Evolutionary conservation across 2,797 vertebrate species (phyloP), one percentile per base, ranked within the genome.

Genomic region (Phoeniculus purpureus): DNA sequence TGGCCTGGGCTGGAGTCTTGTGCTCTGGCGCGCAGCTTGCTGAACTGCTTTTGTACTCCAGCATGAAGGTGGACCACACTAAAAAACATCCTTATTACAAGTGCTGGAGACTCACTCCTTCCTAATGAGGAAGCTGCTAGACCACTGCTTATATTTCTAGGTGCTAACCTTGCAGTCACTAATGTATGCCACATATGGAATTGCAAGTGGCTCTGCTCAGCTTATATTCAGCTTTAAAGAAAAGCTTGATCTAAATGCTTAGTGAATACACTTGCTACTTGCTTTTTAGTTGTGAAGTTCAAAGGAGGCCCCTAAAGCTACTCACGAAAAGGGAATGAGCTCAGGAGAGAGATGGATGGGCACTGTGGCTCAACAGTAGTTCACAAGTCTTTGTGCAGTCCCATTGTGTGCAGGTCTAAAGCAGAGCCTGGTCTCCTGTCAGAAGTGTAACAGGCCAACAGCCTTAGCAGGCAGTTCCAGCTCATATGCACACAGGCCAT

Each of bases 391-490:
- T 95, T 87, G 73, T 94, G 85, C 64, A 92, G 73, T 40, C 51
- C 67, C 16, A 1, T 34, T 64, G 62, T 82, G 79, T 14, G 3
- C 62, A 83, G 85, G 90, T 92, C 52, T 91, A 81, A 90, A 85
- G 85, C 80, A 82, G 76, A 68, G 73, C 81, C 50, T 90, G 62
- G 70, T 91, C 68, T 94, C 86, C 88, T 81, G 77, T 93, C 2
- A 26, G 78, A 96, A 95, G 76, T 79, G 77, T 56, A 87, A 29
- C 0, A 23, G 66, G 52, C 76, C 87, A 90, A 80, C 5, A 7
- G 60, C 80, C 91, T 50, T 16, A 73, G 90, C 71, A 93, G 89
- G 75, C 62, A 90, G 37, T 88, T 92, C 91, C 93, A 84, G 64
- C 34, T 17, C 52, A 77, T 90, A 73, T 65, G 92, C 85, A 67